Evolutionary conservation across 2,113 vertebrate species (phyloP).

Genomic region (Barbus barbus): DNA sequence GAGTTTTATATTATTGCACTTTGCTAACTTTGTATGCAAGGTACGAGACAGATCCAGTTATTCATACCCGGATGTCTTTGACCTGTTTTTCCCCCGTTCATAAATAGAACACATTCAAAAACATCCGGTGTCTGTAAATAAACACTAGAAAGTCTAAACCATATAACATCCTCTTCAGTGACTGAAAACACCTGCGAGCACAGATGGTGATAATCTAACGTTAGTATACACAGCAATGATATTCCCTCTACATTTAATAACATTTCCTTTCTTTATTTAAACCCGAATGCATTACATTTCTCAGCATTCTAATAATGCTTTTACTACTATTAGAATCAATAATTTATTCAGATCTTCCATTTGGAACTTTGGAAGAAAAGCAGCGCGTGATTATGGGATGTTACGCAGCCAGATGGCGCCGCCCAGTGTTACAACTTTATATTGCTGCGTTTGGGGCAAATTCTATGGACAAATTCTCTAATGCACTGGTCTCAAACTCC

Average conservation of each 20-base stretch:
- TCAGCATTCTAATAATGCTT: neutral
- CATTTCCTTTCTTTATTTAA: neutral
- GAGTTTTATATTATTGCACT: neutral
- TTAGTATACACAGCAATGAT: too few species aligned
- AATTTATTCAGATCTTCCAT: neutral
- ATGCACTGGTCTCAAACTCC: too few species aligned
- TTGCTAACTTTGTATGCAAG: neutral
- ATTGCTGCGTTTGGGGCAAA: neutral
- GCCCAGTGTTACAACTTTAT: neutral
- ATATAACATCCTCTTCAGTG: neutral
- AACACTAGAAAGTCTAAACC: neutral
- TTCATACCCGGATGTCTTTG: slow-evolving; percentile 28
- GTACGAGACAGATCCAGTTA: neutral
- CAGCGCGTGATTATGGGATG: neutral
- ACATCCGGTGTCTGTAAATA: slow-evolving; percentile 40
- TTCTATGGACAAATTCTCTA: too few species aligned
- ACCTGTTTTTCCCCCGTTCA: slow-evolving; percentile 39
- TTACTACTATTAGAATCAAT: neutral
- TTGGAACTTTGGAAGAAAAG: neutral
- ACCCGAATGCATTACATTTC: neutral
- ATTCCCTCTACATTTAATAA: neutral
- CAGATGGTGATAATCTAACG: neutral
- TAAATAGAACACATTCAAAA: slow-evolving; percentile 42
- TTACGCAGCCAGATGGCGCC: neutral
- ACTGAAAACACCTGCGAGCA: slow-evolving; percentile 1